Conservation (phyloP, 2,888 invertebrate species). For the Cyclophora punctaria region DNA sequence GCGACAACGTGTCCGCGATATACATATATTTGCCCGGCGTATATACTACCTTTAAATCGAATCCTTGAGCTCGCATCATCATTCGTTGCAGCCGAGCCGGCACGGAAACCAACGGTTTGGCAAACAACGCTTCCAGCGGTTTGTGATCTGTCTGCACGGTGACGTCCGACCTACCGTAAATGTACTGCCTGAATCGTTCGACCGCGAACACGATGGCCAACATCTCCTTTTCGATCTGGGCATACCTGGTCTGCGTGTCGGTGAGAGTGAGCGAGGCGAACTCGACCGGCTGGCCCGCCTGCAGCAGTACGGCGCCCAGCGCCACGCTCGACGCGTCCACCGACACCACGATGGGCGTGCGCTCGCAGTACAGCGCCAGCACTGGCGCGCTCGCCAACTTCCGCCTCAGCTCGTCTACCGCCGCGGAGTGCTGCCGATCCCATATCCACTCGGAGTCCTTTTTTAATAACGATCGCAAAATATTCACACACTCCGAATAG, state of each 20-base stretch:
- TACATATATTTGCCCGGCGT: conserved; percentile 5
- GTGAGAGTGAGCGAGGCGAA: not conserved
- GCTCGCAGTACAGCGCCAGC: conserved; percentile 10
- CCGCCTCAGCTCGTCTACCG: conserved; percentile 7
- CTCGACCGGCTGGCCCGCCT: conserved; percentile 3
- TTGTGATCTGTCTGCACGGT: conserved; percentile 14
- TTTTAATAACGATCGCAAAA: conserved; percentile 10
- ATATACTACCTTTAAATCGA: conserved; percentile 7
- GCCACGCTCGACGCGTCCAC: conserved; percentile 16
- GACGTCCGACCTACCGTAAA: conserved; percentile 2
- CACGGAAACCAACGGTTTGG: conserved; percentile 6
- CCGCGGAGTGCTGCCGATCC: conserved; percentile 2
- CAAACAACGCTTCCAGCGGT: conserved; percentile 10
- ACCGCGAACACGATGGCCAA: conserved; percentile 2
- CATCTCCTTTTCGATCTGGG: conserved; percentile 26
- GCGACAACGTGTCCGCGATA: conserved; percentile 10
- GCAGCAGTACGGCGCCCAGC: conserved; percentile 19
- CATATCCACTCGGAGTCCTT: conserved; percentile 17
- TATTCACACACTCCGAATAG: conserved; percentile 11
- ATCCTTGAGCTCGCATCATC: conserved; percentile 10
- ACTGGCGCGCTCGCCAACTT: conserved; percentile 1
- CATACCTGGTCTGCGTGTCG: conserved; percentile 15
- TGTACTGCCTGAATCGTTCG: conserved; percentile 20
- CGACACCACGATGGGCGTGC: conserved; percentile 5
- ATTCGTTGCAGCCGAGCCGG: conserved; percentile 12